These are phyloP conservation scores for Agrypnia vestita DNA, from an alignment of 1,140 invertebrate species.

Conservation along the genomic window DNA sequence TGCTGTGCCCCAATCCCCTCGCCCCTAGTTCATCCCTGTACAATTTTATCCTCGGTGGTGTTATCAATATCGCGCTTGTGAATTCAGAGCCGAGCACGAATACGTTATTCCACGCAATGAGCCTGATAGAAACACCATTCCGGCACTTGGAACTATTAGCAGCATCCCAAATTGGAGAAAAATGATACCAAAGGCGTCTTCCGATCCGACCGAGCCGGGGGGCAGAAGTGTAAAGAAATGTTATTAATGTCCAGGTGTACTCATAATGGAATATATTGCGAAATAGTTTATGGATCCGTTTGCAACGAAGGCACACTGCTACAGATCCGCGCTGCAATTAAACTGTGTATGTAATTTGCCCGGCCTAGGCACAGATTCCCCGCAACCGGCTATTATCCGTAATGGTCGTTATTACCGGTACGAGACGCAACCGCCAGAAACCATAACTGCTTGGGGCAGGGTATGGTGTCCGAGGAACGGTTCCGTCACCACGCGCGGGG, in stretches of 20 bases:
- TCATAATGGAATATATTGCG: neutral
- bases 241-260: neutral
- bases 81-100: no score
- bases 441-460: conserved; percentile 32
- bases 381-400: conserved; percentile 1
- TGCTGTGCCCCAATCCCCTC: no score
- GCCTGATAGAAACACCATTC: no score
- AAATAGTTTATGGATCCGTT: conserved; percentile 28
- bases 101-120: no score
- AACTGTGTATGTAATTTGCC: conserved; percentile 23
- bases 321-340: conserved; percentile 21
- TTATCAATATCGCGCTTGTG: no score
- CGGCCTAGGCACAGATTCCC: conserved; percentile 11
- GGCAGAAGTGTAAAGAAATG: neutral
- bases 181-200: no score
- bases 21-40: no score
- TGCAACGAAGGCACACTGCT: neutral
- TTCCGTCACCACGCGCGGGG: neutral
- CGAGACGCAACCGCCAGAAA: conserved; percentile 1
- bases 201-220: neutral
- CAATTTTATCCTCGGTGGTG: no score
- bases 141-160: no score
- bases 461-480: neutral
- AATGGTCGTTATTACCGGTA: conserved; percentile 10
- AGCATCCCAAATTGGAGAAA: no score